Evolutionary conservation across 2,888 invertebrate species (phyloP), one percentile per base, ranked within the genome.

Genomic region (Megaustenia siamemsis): DNA sequence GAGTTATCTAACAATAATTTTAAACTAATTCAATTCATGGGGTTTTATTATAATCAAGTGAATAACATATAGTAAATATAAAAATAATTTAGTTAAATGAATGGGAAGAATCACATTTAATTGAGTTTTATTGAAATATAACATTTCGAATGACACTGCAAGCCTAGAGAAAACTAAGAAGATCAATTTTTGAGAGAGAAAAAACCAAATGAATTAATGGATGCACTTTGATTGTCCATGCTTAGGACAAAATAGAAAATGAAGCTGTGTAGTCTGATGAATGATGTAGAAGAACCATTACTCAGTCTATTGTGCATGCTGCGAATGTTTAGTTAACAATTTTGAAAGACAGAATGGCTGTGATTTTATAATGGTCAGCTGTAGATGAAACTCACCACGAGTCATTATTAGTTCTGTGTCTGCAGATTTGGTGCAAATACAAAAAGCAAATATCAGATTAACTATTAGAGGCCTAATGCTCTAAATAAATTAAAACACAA

Each of bases 301-400:
- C 8, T 71, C 43, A 10, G 24, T 28, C 12, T 43, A 43, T n/a
- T 24, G 43, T 43, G 43, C 5, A 71, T n/a, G 43, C 40, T 40
- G 24, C 18, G 68, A n/a, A 15, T 24, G 60, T 38, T 18, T 35
- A 66, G 18, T 2, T 24, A 15, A 49, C 38, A 56, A 77, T 38
- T 77, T 38, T 77, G 56, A n/a, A 60, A 78, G 63, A 45, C 45
- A 35, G 43, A 10, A 28, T n/a, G 32, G 38, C 60, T 73, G 82
- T 82, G 82, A 82, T 82, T 82, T 82, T 82, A 82, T 60, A 82
- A 82, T 82, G 82, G 82, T 82, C 82, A 73, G 82, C 32, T 15
- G 38, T 5, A 43, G 60, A 40, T 18, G 5, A 18, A 80, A 82
- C 83, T 83, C 77, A 83, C 83, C 83, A 49, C 83, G 83, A 53